Percentiles rank a stretch among this genome's conserved stretches.
phyloP scores from a whole-genome alignment of 2,888 invertebrate genomes.

The Mesochorus sp. region DNA sequence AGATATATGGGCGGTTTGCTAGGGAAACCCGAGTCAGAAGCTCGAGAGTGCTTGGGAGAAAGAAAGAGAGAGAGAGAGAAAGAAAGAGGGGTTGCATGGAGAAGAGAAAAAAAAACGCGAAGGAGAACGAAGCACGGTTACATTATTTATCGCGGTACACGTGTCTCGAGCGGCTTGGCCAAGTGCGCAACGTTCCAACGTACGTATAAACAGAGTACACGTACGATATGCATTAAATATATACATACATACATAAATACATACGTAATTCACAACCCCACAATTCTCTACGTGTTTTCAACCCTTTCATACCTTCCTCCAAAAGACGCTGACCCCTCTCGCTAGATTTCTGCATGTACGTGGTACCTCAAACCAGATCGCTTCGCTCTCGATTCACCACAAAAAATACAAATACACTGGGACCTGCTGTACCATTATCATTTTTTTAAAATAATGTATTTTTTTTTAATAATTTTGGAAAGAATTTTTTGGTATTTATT shows the following conservation, averaged over 20 bases:
- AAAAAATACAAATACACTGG: not conserved
- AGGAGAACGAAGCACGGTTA: constrained; percentile 59
- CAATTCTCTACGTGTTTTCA: constrained; percentile 10
- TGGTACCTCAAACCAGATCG: too few relatives aligned
- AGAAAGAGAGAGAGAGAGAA: constrained; percentile 42
- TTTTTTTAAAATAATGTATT: too few relatives aligned
- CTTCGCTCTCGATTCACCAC: constrained; percentile 12
- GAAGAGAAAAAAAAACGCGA: too few relatives aligned
- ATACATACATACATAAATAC: not conserved
- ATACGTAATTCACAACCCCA: not conserved
- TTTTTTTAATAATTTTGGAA: too few relatives aligned
- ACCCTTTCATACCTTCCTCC: constrained; percentile 31
- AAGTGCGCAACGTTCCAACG: constrained; percentile 64
- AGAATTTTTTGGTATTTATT: too few relatives aligned
- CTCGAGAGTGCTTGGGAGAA: constrained; percentile 41
- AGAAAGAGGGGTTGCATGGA: constrained; percentile 45
- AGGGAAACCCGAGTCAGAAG: constrained; percentile 26
- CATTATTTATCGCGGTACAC: constrained; percentile 81
- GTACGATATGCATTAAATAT: constrained; percentile 17
- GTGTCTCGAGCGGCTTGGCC: constrained; percentile 79
- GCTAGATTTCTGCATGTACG: not conserved
- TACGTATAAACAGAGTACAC: constrained; percentile 53
- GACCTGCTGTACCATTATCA: too few relatives aligned
- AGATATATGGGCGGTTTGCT: too few relatives aligned
- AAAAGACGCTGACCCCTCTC: constrained; percentile 44